Base-by-base conservation (phyloP, 1,140 invertebrate species). In the Solen grandis region DNA sequence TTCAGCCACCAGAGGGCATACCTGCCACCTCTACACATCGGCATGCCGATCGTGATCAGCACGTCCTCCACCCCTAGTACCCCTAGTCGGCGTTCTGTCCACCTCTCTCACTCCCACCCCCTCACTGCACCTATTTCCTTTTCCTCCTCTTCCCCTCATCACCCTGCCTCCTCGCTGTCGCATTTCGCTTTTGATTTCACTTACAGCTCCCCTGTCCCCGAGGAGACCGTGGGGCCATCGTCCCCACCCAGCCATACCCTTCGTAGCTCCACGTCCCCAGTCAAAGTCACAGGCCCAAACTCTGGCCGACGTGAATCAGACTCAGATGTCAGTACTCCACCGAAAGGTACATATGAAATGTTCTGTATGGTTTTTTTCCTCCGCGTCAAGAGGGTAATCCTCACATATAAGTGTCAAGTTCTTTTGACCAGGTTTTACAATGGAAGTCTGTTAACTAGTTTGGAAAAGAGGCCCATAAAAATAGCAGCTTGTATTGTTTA, bases 261-360 rank as follows among this genome's bases (percentile, higher is more conserved):
- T 8, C 76, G 72, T 50, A 80, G 66, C 52, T 70, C 81, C 22
- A 85, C 84, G 5, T 84, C 81, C 5, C 84, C 82, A n/a, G 81
- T 85, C 25, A 85, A 84, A 60, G 76, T 82, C 3, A 59, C 66
- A 14, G 41, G 73, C 19, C 76, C 41, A 4, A 59, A 41, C 31
- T 62, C 80, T 27, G 57, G 59, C 55, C 57, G 97, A 60, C 93
- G 97, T 76, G 97, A 97, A 0, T 98, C 97, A 4, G 97, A 98
- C 91, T 98, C 97, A 2, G 97, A 99, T 92, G 93, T 98, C 60
- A 97, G 96, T 92, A 95, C 97, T 41, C 97, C 97, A 5, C 97
- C 97, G 2, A 98, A 97, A 96, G 96, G 97, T 97, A 93, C 92
- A 50, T n/a, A n/a, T n/a, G n/a, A n/a, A n/a, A n/a, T n/a, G n/a